Percentiles rank a stretch among this genome's conserved stretches.
phyloP scores from a whole-genome alignment of 1,140 invertebrate genomes.

The silkworm (Bombyx mori) region ASM3026992v2 NC_085121.1:3492501-3493000 shows the following conservation, averaged over 20 bases:
- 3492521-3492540: constrained; percentile 44
- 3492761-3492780: constrained; percentile 42
- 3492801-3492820: constrained; percentile 44
- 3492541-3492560: constrained; percentile 34
- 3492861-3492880: constrained; percentile 48
- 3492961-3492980: constrained; percentile 6
- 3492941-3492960: constrained; percentile 41
- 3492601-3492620: constrained; percentile 13
- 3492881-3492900: constrained; percentile 54
- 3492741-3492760: no score
- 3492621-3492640: constrained; percentile 17
- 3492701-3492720: constrained; percentile 3
- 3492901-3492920: constrained; percentile 55
- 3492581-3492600: constrained; percentile 18
- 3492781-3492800: constrained; percentile 41
- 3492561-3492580: constrained; percentile 37
- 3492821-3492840: constrained; percentile 59
- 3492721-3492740: constrained; percentile 24
- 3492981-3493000: no score
- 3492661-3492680: background rate
- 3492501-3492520: constrained; percentile 53
- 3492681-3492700: constrained; percentile 7
- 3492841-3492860: constrained; percentile 62
- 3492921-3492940: constrained; percentile 16
- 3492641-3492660: background rate